Evolutionary conservation across 2,113 vertebrate genomes (phyloP).

Genomic region (Erinaceus europaeus): DNA sequence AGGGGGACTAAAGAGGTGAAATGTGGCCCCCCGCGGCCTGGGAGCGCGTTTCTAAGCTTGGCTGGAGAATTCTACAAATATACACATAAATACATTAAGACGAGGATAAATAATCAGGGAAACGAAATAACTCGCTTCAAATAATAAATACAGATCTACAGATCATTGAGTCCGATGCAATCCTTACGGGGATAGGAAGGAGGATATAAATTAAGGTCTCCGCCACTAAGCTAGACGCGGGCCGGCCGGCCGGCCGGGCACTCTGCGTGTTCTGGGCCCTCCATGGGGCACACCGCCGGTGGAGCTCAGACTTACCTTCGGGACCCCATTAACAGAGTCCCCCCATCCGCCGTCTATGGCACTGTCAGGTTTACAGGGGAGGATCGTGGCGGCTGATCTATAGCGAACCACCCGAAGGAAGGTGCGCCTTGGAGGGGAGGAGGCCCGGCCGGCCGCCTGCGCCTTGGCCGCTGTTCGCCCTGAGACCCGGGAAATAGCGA

Average conservation of each 20-base stretch:
- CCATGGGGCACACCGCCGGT: constrained; percentile 86
- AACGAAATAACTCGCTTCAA: constrained; percentile 92
- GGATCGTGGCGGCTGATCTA: constrained; percentile 81
- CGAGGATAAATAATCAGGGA: constrained; percentile 99
- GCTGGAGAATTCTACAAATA: constrained; percentile 90
- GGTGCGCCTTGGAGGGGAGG: constrained; percentile 35
- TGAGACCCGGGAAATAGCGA: neutral
- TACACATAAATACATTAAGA: constrained; percentile 97
- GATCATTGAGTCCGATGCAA: constrained; percentile 88
- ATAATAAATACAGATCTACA: constrained; percentile 99
- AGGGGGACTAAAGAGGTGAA: constrained; percentile 89
- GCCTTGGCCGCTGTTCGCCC: constrained; percentile 38
- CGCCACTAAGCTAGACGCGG: constrained; percentile 81
- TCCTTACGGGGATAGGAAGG: constrained; percentile 84
- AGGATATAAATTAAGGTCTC: constrained; percentile 91
- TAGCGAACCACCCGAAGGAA: constrained; percentile 68
- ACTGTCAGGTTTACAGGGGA: constrained; percentile 87
- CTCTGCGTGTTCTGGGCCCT: constrained; percentile 82
- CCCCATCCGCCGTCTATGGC: constrained; percentile 86
- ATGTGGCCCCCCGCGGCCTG: constrained; percentile 84
- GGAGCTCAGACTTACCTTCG: constrained; percentile 96
- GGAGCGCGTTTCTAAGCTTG: constrained; percentile 85
- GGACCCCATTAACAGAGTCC: constrained; percentile 89
- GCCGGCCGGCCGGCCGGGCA: constrained; percentile 71
- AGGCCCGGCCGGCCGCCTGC: constrained; percentile 32